phyloP scores from a whole-genome alignment of 1,140 invertebrate species.

The Eulimnadia texana region DNA sequence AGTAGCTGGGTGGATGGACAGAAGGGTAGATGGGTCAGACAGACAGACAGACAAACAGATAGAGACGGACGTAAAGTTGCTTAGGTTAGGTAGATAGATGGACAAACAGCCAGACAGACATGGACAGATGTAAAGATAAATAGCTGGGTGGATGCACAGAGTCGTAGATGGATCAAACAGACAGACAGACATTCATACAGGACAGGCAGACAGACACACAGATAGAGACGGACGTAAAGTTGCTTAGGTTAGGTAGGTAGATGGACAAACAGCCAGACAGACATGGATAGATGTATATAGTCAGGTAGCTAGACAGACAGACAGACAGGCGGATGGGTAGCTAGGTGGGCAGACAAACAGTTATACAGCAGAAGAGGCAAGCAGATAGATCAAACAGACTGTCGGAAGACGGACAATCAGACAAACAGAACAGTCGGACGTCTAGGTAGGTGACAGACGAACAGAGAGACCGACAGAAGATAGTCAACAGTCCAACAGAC shows the following conservation, averaged over 20 bases:
- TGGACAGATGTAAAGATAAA: neutral
- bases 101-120: neutral
- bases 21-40: neutral
- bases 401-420: no score
- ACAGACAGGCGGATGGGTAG: neutral
- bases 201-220: neutral
- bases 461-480: neutral
- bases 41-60: neutral
- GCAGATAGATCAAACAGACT: neutral
- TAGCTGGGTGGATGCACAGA: neutral
- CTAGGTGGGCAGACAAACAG: neutral
- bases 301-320: neutral
- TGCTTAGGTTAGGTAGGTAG: neutral
- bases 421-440: no score
- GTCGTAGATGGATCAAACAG: neutral
- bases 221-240: neutral
- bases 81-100: neutral
- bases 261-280: neutral
- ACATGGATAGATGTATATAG: conserved; percentile 9
- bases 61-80: neutral
- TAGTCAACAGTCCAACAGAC: no score
- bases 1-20: neutral
- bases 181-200: neutral
- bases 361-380: neutral
- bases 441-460: no score